These are phyloP conservation scores for Camponotus vicinus DNA, from an alignment of 1,140 invertebrate genomes.

Conservation along the genomic window DNA sequence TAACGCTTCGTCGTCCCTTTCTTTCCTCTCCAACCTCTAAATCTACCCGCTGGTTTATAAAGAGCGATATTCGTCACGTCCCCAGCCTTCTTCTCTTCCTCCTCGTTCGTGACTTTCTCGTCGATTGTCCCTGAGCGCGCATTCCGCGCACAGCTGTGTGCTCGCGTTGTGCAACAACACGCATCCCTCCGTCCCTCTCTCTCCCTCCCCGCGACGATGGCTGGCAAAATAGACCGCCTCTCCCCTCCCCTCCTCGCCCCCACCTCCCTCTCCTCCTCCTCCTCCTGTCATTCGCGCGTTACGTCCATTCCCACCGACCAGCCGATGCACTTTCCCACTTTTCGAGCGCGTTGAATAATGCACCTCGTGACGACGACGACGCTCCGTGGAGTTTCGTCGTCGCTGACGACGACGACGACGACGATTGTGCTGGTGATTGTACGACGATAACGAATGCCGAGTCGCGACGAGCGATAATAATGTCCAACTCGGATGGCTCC, in stretches of 20 bases:
- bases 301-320: conserved; percentile 26
- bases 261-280: background rate
- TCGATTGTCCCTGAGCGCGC: conserved; percentile 64
- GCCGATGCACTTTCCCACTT: conserved; percentile 69
- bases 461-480: background rate
- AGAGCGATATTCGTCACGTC: conserved; percentile 15
- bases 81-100: conserved; percentile 3
- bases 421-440: background rate
- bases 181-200: background rate
- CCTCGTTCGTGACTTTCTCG: conserved; percentile 44
- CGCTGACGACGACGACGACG: background rate
- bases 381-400: background rate
- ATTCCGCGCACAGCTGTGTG: conserved; percentile 77
- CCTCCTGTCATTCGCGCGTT: too few relatives aligned
- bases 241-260: conserved; percentile 46
- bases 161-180: conserved; percentile 65
- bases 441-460: background rate
- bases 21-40: too few relatives aligned
- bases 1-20: conserved; percentile 4
- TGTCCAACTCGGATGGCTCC: background rate
- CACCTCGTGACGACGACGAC: conserved; percentile 47
- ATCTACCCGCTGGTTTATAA: background rate
- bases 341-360: conserved; percentile 68
- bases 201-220: conserved; percentile 3
- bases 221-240: conserved; percentile 75